Conservation (phyloP, 2,797 vertebrate species). For the Phaenicophaeus curvirostris region DNA sequence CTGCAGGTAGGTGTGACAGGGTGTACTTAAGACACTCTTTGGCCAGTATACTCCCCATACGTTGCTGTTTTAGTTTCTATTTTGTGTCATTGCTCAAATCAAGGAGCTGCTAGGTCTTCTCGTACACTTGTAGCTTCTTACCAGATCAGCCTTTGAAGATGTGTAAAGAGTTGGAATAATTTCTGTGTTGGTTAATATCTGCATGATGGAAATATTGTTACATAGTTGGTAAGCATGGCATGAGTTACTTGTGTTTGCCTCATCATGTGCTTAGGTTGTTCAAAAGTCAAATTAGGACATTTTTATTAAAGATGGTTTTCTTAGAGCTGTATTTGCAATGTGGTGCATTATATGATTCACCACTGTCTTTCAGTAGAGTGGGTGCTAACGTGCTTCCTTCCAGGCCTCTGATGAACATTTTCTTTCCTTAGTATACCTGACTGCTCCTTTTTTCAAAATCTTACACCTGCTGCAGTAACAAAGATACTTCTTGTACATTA, state of each 20-base stretch:
- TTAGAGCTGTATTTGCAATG: not conserved
- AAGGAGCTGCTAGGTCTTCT: not conserved
- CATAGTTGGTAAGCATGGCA: accelerated
- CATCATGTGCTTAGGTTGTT: not conserved
- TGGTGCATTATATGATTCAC: not conserved
- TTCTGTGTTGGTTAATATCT: not conserved
- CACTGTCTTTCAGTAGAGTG: not conserved
- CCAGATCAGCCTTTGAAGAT: not conserved
- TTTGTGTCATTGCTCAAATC: not conserved
- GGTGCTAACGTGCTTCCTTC: not conserved
- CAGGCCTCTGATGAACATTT: not conserved
- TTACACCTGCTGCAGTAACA: not conserved
- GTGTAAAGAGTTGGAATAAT: not conserved
- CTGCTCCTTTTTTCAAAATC: not conserved
- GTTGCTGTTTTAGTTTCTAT: accelerated
- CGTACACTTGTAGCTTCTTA: accelerated
- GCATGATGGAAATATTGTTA: not conserved
- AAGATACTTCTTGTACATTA: not conserved
- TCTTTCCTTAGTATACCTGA: not conserved
- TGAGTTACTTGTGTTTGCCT: not conserved
- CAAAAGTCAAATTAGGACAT: not conserved
- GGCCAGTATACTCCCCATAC: not conserved
- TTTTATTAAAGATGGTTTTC: not conserved
- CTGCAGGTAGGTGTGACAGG: conserved; percentile 84
- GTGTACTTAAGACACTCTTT: not conserved